Base-by-base conservation (phyloP, 2,113 vertebrate species). In the Corvus hawaiiensis region DNA sequence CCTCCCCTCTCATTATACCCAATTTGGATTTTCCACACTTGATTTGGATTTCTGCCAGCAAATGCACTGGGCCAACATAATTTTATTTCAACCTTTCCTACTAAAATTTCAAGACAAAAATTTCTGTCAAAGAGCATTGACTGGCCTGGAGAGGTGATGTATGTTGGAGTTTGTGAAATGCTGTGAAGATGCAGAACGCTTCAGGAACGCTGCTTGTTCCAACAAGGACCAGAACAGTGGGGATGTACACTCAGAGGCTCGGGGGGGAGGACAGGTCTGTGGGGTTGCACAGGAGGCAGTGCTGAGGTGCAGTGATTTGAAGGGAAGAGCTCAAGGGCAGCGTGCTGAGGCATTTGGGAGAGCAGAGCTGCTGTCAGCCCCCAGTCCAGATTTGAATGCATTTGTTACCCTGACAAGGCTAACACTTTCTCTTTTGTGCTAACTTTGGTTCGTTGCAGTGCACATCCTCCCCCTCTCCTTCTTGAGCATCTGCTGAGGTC, bases 1-100 rank as follows among this genome's bases (percentile, higher is more conserved):
- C 59, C 78, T 81, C 91, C 84, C 55, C 92, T 97, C 90, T 95
- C 94, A 94, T 97, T 96, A 91, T 54, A 96, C 67, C 74, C 4
- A 15, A 37, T 78, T 41, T 62, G 89, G 48, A 63, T 90, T 79
- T 95, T 86, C 74, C 67, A 90, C 59, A 28, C 85, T 89, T 75
- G 37, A 56, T 80, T 92, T 80, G 81, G 51, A 64, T 95, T 96
- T 93, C 74, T 63, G 75, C 61, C 94, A 82, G 51, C 3, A 30
- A 69, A 4, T 58, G 62, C 58, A 43, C 51, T 62, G 48, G 69
- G 82, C 92, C 94, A 94, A 67, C 93, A 93, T 41, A 46, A 96
- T 93, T 96, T 49, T 44, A 59, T 62, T 79, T 51, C 87, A 75
- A 27, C 48, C 66, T 82, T 92, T 97, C 72, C 72, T 73, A 41